Conservation (phyloP, 2,888 invertebrate species). For the Monopis laevigella region DNA sequence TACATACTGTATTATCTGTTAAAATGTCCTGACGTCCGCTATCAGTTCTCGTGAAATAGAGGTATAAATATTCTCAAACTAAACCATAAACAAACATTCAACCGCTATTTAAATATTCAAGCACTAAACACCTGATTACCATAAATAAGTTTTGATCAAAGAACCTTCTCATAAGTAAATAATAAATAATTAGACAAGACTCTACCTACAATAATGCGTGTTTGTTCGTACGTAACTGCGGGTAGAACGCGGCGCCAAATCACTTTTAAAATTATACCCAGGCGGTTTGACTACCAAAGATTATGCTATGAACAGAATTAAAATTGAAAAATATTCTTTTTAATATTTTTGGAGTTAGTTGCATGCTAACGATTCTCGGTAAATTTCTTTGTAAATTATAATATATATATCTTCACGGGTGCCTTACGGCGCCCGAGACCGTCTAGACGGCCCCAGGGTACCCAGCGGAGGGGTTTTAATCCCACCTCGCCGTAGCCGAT, state of each 20-base stretch:
- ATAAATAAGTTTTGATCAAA: slow-evolving; percentile 9
- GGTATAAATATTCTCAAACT: neutral
- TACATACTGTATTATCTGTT: too few relatives aligned
- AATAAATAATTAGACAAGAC: slow-evolving; percentile 10
- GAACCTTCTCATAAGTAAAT: slow-evolving; percentile 6
- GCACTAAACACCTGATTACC: slow-evolving; percentile 7
- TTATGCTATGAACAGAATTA: neutral
- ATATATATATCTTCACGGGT: too few relatives aligned
- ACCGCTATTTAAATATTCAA: neutral
- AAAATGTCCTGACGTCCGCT: too few relatives aligned
- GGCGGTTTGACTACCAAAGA: slow-evolving; percentile 1
- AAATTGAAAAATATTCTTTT: too few relatives aligned
- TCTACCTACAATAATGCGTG: slow-evolving; percentile 5
- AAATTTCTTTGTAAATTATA: too few relatives aligned
- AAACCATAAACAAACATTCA: neutral
- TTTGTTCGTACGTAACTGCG: slow-evolving; percentile 19
- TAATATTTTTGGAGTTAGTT: too few relatives aligned
- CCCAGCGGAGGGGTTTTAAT: too few relatives aligned
- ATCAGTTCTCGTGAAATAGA: too few relatives aligned
- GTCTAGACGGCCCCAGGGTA: too few relatives aligned
- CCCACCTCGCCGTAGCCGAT: too few relatives aligned
- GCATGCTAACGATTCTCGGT: too few relatives aligned
- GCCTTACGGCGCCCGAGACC: too few relatives aligned
- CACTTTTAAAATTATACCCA: slow-evolving; percentile 13
- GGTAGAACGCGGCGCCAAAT: slow-evolving; percentile 17